Evolutionary conservation across 2,797 vertebrate species (phyloP), one percentile per base, ranked within the genome.

Genomic region (Hydrophis major): DNA sequence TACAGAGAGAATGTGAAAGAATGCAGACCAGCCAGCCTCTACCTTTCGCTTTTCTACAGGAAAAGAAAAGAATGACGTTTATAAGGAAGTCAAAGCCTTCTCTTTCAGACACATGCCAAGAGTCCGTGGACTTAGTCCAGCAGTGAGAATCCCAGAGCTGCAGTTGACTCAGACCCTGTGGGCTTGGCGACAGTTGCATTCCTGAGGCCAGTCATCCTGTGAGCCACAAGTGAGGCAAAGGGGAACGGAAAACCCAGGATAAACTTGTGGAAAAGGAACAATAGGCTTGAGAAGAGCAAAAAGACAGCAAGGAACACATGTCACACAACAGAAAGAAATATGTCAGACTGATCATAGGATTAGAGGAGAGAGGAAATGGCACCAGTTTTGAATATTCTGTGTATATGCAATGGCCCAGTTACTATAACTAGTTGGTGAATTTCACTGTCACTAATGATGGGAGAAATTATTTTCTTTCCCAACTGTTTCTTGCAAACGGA

Each of bases 151-250:
- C 16, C 53, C 89, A 88, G 89, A 55, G 47, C 16, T 3, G 13
- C 60, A 1, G 42, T 86, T 7, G 55, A 53, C 89, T 92, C 89
- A 90, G 6, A 22, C 5, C 10, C 0, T 1, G 0, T 13, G 47
- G 83, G 90, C 20, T 50, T 6, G 92, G 90, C 57, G 59, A 47
- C 20, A 59, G 86, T 66, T 53, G 28, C 91, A 92, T 94, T 93
- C 94, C 92, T 59, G 86, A 92, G 86, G 63, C 32, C 28, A 90
- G 66, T 92, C 92, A 93, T 63, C 56, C 20, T 32, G 60, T 47
- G 59, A 56, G 20, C 12, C 3, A 66, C 25, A 66, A 78, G 25
- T 18, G 56, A 74, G 55, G 6, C 13, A n/a, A 69, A 86, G 6
- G 12, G 86, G 53, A 20, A 50, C 0, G 50, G 78, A n/a, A 86